These are phyloP conservation scores for Aelia acuminata DNA, from an alignment of 2,888 invertebrate species.

Conservation along the genomic window DNA sequence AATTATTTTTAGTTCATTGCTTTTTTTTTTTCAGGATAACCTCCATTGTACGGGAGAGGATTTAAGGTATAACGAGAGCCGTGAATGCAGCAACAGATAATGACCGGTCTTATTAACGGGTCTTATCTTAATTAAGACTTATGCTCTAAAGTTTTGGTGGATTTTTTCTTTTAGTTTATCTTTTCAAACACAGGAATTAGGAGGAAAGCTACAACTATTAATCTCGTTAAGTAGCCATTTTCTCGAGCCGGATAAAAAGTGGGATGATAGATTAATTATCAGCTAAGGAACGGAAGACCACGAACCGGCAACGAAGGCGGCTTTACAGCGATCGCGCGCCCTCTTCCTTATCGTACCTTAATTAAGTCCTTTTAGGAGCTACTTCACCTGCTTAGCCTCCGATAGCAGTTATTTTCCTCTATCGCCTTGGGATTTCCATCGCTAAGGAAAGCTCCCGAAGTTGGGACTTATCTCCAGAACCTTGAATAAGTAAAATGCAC, in stretches of 20 bases:
- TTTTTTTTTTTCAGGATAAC: background rate
- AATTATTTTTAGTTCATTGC: background rate
- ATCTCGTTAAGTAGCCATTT: background rate
- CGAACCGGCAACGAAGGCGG: background rate
- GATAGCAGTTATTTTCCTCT: slow-evolving; percentile 13
- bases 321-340: background rate
- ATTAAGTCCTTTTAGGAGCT: slow-evolving; percentile 18
- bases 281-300: background rate
- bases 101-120: background rate
- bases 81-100: background rate
- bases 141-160: background rate
- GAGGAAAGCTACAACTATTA: slow-evolving; percentile 12
- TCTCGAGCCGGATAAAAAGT: slow-evolving; percentile 7
- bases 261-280: background rate
- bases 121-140: slow-evolving; percentile 38
- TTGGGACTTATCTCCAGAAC: background rate
- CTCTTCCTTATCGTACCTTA: background rate
- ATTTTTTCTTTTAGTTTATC: background rate
- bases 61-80: background rate
- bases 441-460: background rate
- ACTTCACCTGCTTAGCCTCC: background rate
- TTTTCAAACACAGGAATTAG: slow-evolving; percentile 8
- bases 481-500: slow-evolving; percentile 46
- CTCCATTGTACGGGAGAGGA: background rate
- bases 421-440: background rate